phyloP scores from a whole-genome alignment of 2,797 vertebrate species.

The Phaenicophaeus curvirostris region DNA sequence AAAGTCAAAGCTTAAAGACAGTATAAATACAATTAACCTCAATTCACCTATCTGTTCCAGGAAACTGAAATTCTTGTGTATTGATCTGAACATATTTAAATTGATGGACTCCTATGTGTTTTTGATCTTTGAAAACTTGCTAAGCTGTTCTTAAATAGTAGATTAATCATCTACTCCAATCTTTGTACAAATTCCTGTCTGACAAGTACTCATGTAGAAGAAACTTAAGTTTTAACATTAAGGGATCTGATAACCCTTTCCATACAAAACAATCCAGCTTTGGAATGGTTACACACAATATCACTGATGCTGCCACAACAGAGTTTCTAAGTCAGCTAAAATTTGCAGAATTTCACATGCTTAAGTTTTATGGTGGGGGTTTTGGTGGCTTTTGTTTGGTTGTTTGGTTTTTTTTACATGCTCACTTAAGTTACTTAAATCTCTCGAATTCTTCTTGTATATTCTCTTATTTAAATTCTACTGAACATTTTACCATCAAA shows the following conservation, averaged over 20 bases:
- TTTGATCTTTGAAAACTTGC: not conserved
- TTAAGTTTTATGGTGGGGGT: not conserved
- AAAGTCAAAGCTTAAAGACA: not conserved
- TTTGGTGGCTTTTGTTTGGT: not conserved
- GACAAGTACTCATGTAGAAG: not conserved
- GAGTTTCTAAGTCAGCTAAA: not conserved
- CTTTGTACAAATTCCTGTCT: not conserved
- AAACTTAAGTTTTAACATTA: not conserved
- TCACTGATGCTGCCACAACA: not conserved
- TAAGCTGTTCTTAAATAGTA: not conserved
- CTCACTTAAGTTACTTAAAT: not conserved
- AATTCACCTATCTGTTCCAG: not conserved
- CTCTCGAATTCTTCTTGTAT: not conserved
- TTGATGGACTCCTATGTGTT: not conserved
- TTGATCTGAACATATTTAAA: not conserved
- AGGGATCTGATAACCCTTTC: not conserved
- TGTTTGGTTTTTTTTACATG: accelerated
- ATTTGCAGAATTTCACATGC: not conserved
- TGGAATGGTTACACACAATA: not conserved
- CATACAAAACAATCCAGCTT: not conserved
- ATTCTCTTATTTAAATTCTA: not conserved
- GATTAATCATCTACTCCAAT: not conserved
- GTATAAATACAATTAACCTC: not conserved
- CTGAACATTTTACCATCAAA: not conserved
- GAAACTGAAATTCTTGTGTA: not conserved